phyloP scores from a whole-genome alignment of 2,888 invertebrate genomes.

The Drosophila prostipennis region DNA sequence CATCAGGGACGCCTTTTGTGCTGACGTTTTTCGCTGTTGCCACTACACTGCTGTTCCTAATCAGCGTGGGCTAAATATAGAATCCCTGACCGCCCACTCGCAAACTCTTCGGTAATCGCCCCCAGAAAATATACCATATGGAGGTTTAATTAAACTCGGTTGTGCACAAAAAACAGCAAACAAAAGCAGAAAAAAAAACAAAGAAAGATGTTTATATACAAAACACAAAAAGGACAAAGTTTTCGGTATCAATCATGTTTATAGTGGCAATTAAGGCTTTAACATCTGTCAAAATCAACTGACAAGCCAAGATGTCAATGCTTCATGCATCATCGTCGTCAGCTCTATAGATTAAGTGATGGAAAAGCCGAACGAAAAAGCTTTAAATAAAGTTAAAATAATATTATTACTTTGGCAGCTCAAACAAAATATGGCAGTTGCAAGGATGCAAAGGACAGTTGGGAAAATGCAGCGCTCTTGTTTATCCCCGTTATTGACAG shows the following conservation, averaged over 20 bases:
- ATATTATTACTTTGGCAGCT: constrained; percentile 22
- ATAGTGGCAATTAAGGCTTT: constrained; percentile 50
- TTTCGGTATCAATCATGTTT: constrained; percentile 55
- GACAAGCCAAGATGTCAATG: constrained; percentile 48
- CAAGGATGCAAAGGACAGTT: constrained; percentile 1
- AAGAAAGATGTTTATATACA: constrained; percentile 12
- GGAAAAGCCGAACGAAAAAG: constrained; percentile 3
- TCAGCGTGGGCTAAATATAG: constrained; percentile 63
- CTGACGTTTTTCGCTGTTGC: constrained; percentile 24
- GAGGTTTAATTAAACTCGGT: constrained; percentile 45
- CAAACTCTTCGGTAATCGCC: constrained; percentile 31
- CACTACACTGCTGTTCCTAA: constrained; percentile 43
- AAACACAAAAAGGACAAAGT: constrained; percentile 18
- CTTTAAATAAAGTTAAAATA: constrained; percentile 22
- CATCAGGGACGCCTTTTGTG: constrained; percentile 41
- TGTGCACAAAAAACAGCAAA: constrained; percentile 15
- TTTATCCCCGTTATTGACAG: constrained; percentile 37
- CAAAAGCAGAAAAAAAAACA: constrained; percentile 6
- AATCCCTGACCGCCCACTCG: constrained; percentile 37
- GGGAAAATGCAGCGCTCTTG: constrained; percentile 2
- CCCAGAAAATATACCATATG: constrained; percentile 38
- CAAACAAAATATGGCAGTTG: constrained; percentile 11
- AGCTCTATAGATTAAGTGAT: not conserved
- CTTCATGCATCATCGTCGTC: constrained; percentile 22
- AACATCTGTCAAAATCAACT: constrained; percentile 39